Conservation (phyloP, 2,113 vertebrate genomes). For the Parus major region DNA sequence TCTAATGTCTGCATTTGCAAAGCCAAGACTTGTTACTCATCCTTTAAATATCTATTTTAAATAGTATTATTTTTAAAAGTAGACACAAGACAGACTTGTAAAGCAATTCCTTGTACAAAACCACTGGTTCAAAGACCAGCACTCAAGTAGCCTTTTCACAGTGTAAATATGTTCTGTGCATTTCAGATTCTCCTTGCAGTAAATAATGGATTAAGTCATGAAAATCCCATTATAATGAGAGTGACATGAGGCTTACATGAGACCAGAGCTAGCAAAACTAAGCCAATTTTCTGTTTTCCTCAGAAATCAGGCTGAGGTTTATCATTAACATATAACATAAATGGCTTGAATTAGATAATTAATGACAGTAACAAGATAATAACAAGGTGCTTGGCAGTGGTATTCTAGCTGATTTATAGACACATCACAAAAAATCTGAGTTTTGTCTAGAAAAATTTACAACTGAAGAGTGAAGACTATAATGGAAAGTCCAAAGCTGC, state of each 20-base stretch:
- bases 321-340: background rate
- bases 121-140: background rate
- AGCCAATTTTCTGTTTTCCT: slow-evolving; percentile 11
- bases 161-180: background rate
- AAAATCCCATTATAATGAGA: slow-evolving; percentile 30
- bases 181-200: background rate
- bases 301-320: slow-evolving; percentile 1
- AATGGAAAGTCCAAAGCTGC: background rate
- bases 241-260: slow-evolving; percentile 7
- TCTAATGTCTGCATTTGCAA: slow-evolving; percentile 54
- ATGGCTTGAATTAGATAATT: slow-evolving; percentile 16
- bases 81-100: background rate
- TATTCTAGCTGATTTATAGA: background rate
- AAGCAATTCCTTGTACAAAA: background rate
- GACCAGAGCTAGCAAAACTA: background rate
- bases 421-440: background rate
- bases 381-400: background rate
- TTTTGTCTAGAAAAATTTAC: background rate
- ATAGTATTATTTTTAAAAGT: background rate
- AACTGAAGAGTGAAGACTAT: background rate
- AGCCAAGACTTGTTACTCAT: slow-evolving; percentile 34
- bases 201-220: slow-evolving; percentile 30
- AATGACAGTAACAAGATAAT: background rate
- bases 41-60: background rate
- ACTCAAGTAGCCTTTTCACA: background rate